phyloP scores from a whole-genome alignment of 1,140 invertebrate genomes.

The Platyscapa corneri region DNA sequence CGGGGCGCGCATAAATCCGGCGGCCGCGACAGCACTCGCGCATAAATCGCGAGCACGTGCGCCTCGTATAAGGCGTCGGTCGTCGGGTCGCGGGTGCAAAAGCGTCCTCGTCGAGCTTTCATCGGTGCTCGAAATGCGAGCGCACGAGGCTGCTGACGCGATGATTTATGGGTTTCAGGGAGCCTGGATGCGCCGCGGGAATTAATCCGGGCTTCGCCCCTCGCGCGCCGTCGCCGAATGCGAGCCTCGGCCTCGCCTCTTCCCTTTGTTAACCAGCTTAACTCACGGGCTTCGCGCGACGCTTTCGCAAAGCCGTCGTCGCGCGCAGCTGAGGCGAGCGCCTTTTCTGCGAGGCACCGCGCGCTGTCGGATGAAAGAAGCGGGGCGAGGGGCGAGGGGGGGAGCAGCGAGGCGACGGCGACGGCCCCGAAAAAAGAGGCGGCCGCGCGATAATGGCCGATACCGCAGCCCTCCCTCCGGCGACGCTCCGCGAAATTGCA shows the following conservation, averaged over 20 bases:
- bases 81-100: background rate
- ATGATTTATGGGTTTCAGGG: background rate
- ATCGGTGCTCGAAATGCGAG: background rate
- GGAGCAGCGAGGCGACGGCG: too few species aligned
- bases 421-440: too few species aligned
- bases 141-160: background rate
- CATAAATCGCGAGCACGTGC: slow-evolving; percentile 55
- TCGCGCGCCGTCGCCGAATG: background rate
- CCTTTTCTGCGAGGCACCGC: background rate
- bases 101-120: background rate
- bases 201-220: background rate
- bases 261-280: background rate
- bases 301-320: too few species aligned
- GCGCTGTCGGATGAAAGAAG: too few species aligned
- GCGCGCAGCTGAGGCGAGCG: background rate
- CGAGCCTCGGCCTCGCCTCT: background rate
- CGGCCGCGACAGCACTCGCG: slow-evolving; percentile 14
- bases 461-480: background rate
- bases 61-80: slow-evolving; percentile 17
- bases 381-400: too few species aligned
- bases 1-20: slow-evolving; percentile 48
- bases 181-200: background rate
- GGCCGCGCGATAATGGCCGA: background rate
- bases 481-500: background rate
- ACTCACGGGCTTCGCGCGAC: background rate